Evolutionary conservation across 2,113 vertebrate genomes (phyloP).

Genomic region (Deroptyus accipitrinus): DNA sequence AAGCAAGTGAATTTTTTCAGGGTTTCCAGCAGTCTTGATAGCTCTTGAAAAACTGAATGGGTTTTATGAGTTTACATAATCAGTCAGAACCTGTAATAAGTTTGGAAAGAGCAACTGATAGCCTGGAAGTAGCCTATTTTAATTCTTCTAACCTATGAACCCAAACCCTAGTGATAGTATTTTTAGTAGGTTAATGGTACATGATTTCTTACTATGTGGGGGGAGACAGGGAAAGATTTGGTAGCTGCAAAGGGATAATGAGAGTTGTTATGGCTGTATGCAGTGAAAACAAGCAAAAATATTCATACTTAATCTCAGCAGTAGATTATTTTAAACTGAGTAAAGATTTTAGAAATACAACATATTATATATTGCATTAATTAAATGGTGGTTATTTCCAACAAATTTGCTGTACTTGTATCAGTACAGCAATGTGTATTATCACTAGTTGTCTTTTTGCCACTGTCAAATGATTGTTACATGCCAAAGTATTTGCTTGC

Average conservation of each 20-base stretch:
- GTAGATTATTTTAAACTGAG: background rate
- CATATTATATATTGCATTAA: background rate
- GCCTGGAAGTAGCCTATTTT: background rate
- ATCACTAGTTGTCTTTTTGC: background rate
- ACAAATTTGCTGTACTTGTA: background rate
- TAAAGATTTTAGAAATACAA: background rate
- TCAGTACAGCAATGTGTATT: background rate
- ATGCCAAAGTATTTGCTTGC: background rate
- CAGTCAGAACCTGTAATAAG: background rate
- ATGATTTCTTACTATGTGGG: background rate
- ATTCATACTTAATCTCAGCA: background rate
- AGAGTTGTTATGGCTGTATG: background rate
- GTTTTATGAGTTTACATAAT: background rate
- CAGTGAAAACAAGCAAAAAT: background rate
- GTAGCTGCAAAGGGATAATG: background rate
- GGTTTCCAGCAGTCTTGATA: background rate
- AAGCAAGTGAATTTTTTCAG: background rate
- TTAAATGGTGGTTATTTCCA: background rate
- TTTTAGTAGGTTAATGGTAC: background rate
- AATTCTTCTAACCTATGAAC: background rate
- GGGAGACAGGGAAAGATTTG: background rate
- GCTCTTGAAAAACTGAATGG: background rate
- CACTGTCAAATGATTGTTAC: constrained; percentile 11
- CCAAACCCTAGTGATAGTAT: background rate
- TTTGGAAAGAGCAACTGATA: background rate